phyloP scores from a whole-genome alignment of 2,888 invertebrate genomes.

The Adineta ricciae region DNA sequence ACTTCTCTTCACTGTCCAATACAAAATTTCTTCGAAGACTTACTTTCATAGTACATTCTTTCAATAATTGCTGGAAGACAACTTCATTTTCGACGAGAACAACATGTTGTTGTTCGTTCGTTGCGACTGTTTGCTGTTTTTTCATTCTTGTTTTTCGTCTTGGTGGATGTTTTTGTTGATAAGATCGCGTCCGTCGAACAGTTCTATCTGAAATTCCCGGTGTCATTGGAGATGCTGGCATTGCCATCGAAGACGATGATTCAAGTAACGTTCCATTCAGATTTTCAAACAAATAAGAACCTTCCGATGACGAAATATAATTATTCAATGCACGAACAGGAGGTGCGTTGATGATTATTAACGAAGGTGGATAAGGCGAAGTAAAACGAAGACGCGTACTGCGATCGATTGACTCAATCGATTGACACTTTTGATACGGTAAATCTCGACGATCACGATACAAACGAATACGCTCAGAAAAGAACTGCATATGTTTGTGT shows the following conservation, averaged over 20 bases:
- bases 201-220: background rate
- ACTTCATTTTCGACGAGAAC: background rate
- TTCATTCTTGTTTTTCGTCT: background rate
- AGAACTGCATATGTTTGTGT: background rate
- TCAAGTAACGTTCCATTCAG: background rate
- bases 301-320: background rate
- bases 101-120: background rate
- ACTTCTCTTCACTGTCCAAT: too few species aligned
- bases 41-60: conserved; percentile 59
- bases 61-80: conserved; percentile 65
- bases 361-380: background rate
- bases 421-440: background rate
- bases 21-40: too few species aligned
- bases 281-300: background rate
- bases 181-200: background rate
- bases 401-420: background rate
- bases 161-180: background rate
- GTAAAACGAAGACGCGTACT: background rate
- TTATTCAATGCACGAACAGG: background rate
- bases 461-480: conserved; percentile 3
- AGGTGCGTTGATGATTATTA: background rate
- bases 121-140: background rate
- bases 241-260: background rate
- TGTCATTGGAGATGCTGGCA: too few species aligned
- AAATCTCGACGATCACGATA: background rate